Base-by-base conservation (phyloP, 2,888 invertebrate genomes). In the Cataglyphis rosenhaueri region DNA sequence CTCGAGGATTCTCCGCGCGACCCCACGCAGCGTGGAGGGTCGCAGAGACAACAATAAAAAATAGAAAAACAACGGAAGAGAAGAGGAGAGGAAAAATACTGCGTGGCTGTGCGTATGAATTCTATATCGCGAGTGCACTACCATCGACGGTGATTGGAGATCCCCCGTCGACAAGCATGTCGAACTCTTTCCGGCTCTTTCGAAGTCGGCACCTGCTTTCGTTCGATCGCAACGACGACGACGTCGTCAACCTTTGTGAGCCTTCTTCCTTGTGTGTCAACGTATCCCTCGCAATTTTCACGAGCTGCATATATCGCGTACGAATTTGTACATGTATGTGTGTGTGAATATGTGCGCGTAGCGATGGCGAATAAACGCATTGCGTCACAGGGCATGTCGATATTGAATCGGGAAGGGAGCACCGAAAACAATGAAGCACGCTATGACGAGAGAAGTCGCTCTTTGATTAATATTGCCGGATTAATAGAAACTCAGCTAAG, bases 161-260 rank as follows among this genome's bases (percentile, higher is more conserved):
- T 87, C 90, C 88, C 92, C 91, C 86, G 90, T 87, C 85, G 91
- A 87, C 87, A 86, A 59, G 81, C 85, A 87, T 87, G 88, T 90
- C 88, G 87, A 89, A 88, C 87, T 87, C 85, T 88, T 89, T 89
- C 87, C 68, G 78, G 73, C 84, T 83, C 87, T 86, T 81, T 89
- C 85, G 79, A 86, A 84, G 85, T 84, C 89, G 92, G 90, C 91
- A 92, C 91, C 91, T 91, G 91, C 91, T 91, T 85, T 84, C 55
- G 73, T 61, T 86, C 73, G 71, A 76, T 85, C 62, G 85, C 74
- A 66, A 82, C 83, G 74, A 84, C 83, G 74, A 84, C 82, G 85
- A 84, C 84, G 76, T 68, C 21, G 64, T 65, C 55, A 35, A 35
- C 86, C 87, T 88, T 88, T 88, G 86, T 88, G 89, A 88, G 88